Percentiles rank a stretch among this genome's conserved stretches.
Conservation (phyloP, 64 coral and sea anemone species). For the Montipora cactus region DNA sequence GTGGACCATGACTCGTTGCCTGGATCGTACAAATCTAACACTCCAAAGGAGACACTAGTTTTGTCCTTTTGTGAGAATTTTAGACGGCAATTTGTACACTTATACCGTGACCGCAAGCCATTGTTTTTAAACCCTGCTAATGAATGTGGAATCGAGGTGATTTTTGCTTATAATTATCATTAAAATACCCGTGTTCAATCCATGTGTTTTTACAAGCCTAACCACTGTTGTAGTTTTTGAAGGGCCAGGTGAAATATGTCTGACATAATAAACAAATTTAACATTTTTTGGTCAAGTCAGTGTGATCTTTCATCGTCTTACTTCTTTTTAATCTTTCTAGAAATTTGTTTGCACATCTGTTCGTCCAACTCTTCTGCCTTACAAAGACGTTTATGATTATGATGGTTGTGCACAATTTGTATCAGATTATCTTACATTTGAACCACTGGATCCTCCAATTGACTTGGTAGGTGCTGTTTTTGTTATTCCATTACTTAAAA, state of each 20-base stretch:
- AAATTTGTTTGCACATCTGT: constrained; percentile 99
- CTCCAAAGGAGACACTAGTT: constrained; percentile 85
- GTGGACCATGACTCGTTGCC: constrained; percentile 53
- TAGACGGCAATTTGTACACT: constrained; percentile 96
- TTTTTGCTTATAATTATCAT: no score
- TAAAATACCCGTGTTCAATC: background rate
- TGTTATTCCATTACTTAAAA: background rate
- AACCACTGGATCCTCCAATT: constrained; percentile 90
- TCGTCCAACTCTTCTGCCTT: constrained; percentile 86
- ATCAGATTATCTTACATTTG: constrained; percentile 97
- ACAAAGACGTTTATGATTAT: constrained; percentile 96
- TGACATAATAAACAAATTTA: no score
- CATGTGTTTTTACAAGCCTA: no score
- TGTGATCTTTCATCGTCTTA: no score
- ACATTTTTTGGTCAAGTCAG: no score
- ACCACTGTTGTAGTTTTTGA: no score
- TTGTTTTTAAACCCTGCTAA: constrained; percentile 89
- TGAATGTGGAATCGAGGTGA: constrained; percentile 92
- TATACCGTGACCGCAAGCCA: constrained; percentile 94
- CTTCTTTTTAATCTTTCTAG: constrained; percentile 9
- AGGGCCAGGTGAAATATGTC: no score
- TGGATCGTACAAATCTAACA: constrained; percentile 81
- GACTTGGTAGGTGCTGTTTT: constrained; percentile 78
- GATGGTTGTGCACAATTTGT: constrained; percentile 99
- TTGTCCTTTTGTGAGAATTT: constrained; percentile 98